A percentile compares a stretch with the other conserved stretches of the same genome.
Evolutionary conservation across 2,113 vertebrate genomes (phyloP).

Genomic region (Chaenocephalus aceratus): DNA sequence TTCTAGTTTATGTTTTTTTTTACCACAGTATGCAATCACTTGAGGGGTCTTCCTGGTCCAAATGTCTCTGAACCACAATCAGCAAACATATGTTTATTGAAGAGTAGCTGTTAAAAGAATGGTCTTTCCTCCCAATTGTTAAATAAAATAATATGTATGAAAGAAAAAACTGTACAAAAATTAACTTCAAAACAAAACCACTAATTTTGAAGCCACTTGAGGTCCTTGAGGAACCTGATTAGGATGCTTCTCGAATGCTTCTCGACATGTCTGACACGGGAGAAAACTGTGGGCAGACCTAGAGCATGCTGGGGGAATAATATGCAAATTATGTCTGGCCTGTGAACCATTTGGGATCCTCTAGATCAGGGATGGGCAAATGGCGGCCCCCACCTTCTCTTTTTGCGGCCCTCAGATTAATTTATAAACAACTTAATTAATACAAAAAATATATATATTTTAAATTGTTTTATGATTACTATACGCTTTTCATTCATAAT

Average conservation of each 20-base stretch:
- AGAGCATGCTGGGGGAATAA: constrained; percentile 26
- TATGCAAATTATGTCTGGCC: constrained; percentile 25
- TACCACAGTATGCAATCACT: not conserved
- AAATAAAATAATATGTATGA: not conserved
- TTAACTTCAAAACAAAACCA: not conserved
- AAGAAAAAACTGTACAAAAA: not conserved
- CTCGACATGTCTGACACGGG: constrained; percentile 30
- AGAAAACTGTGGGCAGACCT: constrained; percentile 5
- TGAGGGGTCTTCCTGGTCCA: not conserved
- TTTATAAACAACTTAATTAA: too few species aligned
- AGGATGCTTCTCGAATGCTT: constrained; percentile 5
- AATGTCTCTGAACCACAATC: not conserved
- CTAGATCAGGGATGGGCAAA: not conserved
- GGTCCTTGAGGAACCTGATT: constrained; percentile 30
- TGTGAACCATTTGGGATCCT: constrained; percentile 7
- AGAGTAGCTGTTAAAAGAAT: not conserved
- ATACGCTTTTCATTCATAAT: too few species aligned
- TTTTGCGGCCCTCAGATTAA: too few species aligned
- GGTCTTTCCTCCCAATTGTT: not conserved
- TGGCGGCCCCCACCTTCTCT: too few species aligned
- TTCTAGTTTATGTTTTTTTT: not conserved
- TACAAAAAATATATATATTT: too few species aligned
- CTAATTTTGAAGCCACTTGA: not conserved
- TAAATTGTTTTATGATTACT: too few species aligned
- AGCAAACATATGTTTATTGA: not conserved